Conservation (phyloP, 2,797 vertebrate species). For the Typhlichthys eigenmanni region DNA sequence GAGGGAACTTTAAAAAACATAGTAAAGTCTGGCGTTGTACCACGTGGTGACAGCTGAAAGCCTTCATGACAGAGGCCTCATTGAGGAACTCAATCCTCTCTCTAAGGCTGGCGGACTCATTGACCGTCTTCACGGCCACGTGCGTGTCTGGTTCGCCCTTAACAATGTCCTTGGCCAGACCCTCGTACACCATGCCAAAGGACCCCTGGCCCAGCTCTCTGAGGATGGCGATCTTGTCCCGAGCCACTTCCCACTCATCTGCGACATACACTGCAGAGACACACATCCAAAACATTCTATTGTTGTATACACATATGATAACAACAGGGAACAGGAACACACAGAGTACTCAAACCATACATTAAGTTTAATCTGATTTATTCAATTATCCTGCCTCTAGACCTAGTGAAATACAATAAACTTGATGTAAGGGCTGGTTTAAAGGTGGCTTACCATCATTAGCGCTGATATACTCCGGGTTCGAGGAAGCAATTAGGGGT, state of each 20-base stretch:
- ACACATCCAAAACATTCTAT: constrained; percentile 6
- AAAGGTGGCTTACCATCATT: constrained; percentile 85
- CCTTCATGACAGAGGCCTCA: constrained; percentile 98
- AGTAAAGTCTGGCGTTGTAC: constrained; percentile 63
- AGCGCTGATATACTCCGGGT: constrained; percentile 95
- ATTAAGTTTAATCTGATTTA: no score
- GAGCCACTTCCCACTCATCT: constrained; percentile 94
- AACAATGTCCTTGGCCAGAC: constrained; percentile 90
- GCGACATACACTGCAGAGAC: constrained; percentile 86
- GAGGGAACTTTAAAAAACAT: no score
- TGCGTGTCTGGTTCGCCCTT: constrained; percentile 89
- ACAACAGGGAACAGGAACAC: no score
- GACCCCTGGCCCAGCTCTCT: constrained; percentile 95
- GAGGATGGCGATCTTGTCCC: constrained; percentile 90
- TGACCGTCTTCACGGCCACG: constrained; percentile 96
- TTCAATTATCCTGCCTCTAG: no score
- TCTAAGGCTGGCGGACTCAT: constrained; percentile 91
- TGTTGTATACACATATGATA: neutral
- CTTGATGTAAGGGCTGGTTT: neutral
- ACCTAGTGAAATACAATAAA: no score
- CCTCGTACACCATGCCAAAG: constrained; percentile 98
- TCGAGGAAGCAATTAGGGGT: constrained; percentile 93
- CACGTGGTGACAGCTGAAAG: constrained; percentile 98
- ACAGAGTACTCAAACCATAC: no score
- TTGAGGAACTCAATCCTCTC: constrained; percentile 98